These are phyloP conservation scores for Lepidocyrtoides sp. DNA, from an alignment of 2,888 invertebrate species.

Conservation along the genomic window DNA sequence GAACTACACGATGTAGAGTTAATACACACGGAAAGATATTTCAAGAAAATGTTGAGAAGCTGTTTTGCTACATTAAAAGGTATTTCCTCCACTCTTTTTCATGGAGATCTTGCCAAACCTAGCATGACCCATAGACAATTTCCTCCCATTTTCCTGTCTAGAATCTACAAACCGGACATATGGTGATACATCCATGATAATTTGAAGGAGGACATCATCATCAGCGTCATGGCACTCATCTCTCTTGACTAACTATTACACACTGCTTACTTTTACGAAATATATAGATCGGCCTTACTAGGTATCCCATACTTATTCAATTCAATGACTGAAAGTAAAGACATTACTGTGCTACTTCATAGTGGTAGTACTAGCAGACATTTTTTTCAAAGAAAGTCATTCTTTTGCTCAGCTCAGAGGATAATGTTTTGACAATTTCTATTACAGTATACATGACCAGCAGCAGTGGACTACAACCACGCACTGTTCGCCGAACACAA, in stretches of 20 bases:
- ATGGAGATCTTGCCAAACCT: not conserved
- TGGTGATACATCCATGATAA: constrained; percentile 26
- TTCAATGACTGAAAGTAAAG: not conserved
- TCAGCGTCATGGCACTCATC: constrained; percentile 10
- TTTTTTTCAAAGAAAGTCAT: not conserved
- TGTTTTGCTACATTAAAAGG: constrained; percentile 27
- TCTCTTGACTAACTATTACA: not conserved
- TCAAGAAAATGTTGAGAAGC: constrained; percentile 3
- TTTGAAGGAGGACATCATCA: constrained; percentile 1
- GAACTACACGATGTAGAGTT: not conserved
- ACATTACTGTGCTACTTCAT: not conserved
- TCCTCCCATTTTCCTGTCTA: not conserved
- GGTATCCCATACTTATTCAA: constrained; percentile 12
- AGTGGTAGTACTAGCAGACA: not conserved
- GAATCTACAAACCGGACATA: constrained; percentile 17
- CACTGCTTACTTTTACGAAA: too few species aligned
- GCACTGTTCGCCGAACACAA: not conserved
- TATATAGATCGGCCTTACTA: too few species aligned
- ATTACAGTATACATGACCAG: constrained; percentile 2
- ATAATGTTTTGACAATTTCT: constrained; percentile 27
- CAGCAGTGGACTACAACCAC: constrained; percentile 9
- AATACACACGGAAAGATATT: constrained; percentile 22
- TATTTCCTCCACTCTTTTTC: not conserved
- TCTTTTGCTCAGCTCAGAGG: constrained; percentile 6
- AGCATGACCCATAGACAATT: constrained; percentile 12